phyloP scores from a whole-genome alignment of 1,140 invertebrate species.

The Brachionus calyciflorus region DNA sequence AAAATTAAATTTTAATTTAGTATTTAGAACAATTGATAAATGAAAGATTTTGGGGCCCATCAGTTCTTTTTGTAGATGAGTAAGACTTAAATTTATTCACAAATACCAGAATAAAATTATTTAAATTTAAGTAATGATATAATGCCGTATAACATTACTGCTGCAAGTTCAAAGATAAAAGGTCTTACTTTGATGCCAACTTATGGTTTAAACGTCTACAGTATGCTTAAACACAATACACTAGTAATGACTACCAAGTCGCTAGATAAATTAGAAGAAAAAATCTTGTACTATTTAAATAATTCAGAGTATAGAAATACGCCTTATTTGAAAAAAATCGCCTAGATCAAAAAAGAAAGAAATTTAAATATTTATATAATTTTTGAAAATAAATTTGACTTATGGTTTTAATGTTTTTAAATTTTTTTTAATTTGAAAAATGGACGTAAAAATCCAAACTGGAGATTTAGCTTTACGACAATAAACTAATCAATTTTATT shows the following conservation, averaged over 20 bases:
- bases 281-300: conserved; percentile 19
- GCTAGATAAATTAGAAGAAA: conserved; percentile 33
- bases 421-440: not conserved
- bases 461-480: too few relatives aligned
- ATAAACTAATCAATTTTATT: not conserved
- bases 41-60: conserved; percentile 84
- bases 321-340: conserved; percentile 33
- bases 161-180: conserved; percentile 72
- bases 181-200: conserved; percentile 91
- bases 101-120: not conserved
- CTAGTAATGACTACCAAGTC: conserved; percentile 43
- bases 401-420: not conserved
- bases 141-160: conserved; percentile 79
- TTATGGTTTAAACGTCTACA: conserved; percentile 65
- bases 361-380: not conserved
- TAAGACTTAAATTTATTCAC: conserved; percentile 60
- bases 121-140: conserved; percentile 68
- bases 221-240: conserved; percentile 46
- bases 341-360: not conserved
- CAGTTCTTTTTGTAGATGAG: conserved; percentile 86
- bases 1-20: conserved; percentile 49
- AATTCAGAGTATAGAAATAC: conserved; percentile 33
- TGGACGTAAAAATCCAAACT: not conserved
- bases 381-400: not conserved
- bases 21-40: conserved; percentile 78